phyloP scores from a whole-genome alignment of 2,888 invertebrate genomes.

The Graphium colonna region DNA sequence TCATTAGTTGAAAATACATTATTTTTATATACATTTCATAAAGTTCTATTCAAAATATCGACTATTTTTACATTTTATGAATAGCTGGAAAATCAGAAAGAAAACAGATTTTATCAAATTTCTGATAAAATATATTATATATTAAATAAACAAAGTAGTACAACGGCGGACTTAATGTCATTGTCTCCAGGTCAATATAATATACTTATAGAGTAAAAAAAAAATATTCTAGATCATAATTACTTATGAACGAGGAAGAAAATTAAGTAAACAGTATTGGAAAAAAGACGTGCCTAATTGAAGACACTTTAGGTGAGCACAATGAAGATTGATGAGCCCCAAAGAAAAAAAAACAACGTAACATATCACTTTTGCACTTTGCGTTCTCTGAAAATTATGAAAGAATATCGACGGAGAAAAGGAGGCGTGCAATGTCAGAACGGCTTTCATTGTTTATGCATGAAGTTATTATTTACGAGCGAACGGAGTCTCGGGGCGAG shows the following conservation, averaged over 20 bases:
- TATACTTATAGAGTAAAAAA: too few relatives aligned
- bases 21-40: too few relatives aligned
- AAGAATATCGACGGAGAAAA: constrained; percentile 43
- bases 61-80: too few relatives aligned
- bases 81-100: too few relatives aligned
- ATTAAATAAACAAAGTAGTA: too few relatives aligned
- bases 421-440: constrained; percentile 40
- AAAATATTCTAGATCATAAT: too few relatives aligned
- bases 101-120: too few relatives aligned
- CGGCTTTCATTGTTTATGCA: constrained; percentile 64
- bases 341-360: constrained; percentile 15
- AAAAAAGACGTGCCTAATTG: constrained; percentile 16
- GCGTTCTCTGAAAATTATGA: constrained; percentile 46
- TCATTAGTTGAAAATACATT: too few relatives aligned
- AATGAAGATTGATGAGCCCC: constrained; percentile 21
- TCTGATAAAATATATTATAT: too few relatives aligned
- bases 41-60: too few relatives aligned
- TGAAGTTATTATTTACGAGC: constrained; percentile 68
- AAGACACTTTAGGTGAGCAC: constrained; percentile 13
- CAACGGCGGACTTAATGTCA: too few relatives aligned
- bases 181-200: too few relatives aligned
- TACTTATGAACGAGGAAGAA: neutral
- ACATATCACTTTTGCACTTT: constrained; percentile 25
- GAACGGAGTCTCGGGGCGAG: constrained; percentile 17
- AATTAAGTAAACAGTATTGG: constrained; percentile 2